Percentiles rank a stretch among this genome's conserved stretches.
Conservation (phyloP, 2,113 vertebrate genomes). For the Corapipo altera region DNA sequence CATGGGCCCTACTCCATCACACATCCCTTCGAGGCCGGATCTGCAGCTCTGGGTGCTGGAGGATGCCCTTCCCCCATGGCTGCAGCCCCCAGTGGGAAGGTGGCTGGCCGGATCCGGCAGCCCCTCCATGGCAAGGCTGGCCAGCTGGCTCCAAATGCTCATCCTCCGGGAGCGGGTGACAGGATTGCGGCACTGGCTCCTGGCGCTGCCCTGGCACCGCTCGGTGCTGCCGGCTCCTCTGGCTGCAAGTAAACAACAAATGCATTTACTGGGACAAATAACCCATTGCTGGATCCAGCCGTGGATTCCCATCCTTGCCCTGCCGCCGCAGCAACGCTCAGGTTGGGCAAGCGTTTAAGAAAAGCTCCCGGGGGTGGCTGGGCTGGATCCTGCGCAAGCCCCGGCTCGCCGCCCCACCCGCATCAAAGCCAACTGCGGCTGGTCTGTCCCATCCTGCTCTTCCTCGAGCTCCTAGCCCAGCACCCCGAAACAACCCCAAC, state of each 20-base stretch:
- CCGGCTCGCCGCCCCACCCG: background rate
- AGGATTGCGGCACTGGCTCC: background rate
- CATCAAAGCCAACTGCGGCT: background rate
- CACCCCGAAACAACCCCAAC: background rate
- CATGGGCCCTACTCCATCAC: background rate
- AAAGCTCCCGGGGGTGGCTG: background rate
- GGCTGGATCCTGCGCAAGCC: slow-evolving; percentile 14
- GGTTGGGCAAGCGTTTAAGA: slow-evolving; percentile 25
- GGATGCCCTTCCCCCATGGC: background rate
- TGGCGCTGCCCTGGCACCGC: background rate
- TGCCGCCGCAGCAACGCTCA: accelerated
- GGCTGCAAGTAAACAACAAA: background rate
- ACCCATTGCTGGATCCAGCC: background rate
- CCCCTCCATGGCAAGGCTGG: accelerated
- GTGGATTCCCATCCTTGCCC: background rate
- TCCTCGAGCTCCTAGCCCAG: background rate
- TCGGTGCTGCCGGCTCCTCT: background rate
- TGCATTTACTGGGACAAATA: background rate
- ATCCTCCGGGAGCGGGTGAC: background rate
- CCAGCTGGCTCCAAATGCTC: background rate
- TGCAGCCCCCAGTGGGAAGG: background rate
- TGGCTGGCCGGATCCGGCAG: accelerated
- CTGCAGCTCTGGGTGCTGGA: background rate
- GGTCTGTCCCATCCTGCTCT: background rate
- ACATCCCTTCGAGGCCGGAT: accelerated